Evolutionary conservation across 2,113 vertebrate genomes (phyloP), one percentile per base, ranked within the genome.

Genomic region (Variabilichromis moorii): DNA sequence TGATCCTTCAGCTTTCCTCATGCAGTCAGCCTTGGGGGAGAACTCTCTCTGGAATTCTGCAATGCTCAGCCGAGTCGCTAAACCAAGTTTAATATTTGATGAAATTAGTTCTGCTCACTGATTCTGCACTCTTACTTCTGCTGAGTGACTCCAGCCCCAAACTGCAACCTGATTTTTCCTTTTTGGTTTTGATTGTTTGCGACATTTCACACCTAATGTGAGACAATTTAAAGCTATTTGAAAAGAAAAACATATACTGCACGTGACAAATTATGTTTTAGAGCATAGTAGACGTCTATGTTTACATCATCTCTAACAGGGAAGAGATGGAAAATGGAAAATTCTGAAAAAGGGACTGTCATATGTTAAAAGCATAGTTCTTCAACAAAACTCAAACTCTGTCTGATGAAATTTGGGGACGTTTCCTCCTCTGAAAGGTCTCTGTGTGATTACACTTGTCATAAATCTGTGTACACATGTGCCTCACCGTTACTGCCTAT

Each of bases 31-130:
- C 80, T 86, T 81, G 57, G 55, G 83, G 53, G 82, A 80, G 50
- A 93, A 91, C 82, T 93, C 92, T 85, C 91, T 79, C 50, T 17
- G 88, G 89, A 92, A 51, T 40, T 76, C 79, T 63, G 88, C 59
- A 37, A 88, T 47, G 84, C 88, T 94, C 90, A 87, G 85, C 89
- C 84, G 86, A 83, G 90, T 92, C 89, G 86, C 80, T 91, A 78
- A 89, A 95, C 90, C 93, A 91, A 83, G 92, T 95, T 97, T 93
- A 96, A 96, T 96, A 96, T 97, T 96, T 97, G 92, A 96, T 97
- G 90, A 96, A 90, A 96, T 97, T 96, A 96, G 85, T 96, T 96
- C 96, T 95, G 95, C 95, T 92, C 90, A 16, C 89, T 96, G 96
- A 86, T 66, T 90, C 93, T 89, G 80, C 61, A 45, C 86, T 87